Percentiles rank a stretch among this genome's conserved stretches.
phyloP scores from a whole-genome alignment of 2,113 vertebrate genomes.

The Phaethon lepturus region DNA sequence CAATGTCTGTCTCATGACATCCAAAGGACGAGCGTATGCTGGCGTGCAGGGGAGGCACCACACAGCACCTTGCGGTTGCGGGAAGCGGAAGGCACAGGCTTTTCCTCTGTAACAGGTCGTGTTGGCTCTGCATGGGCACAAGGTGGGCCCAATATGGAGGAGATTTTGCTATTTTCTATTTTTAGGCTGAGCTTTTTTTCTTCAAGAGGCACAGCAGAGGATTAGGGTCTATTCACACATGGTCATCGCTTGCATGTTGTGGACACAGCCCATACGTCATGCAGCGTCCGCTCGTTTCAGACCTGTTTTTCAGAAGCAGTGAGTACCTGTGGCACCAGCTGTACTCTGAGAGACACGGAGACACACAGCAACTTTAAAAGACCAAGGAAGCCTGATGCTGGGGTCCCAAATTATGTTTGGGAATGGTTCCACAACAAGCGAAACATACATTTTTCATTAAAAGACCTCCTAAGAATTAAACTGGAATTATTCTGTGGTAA shows the following conservation, averaged over 20 bases:
- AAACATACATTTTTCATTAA: background rate
- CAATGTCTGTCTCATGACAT: background rate
- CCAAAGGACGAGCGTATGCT: rapidly evolving
- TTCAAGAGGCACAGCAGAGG: background rate
- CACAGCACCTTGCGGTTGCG: rapidly evolving
- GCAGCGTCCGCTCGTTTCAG: background rate
- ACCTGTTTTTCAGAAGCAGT: background rate
- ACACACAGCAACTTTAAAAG: background rate
- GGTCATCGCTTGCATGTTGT: background rate
- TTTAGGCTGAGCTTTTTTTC: background rate
- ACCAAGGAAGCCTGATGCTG: background rate
- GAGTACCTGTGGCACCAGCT: rapidly evolving
- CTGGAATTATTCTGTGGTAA: background rate
- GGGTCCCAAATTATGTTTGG: background rate
- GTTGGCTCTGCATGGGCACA: background rate
- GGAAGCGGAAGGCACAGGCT: rapidly evolving
- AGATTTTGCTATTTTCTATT: background rate
- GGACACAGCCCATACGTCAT: background rate
- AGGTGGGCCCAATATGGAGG: background rate
- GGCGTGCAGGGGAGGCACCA: rapidly evolving
- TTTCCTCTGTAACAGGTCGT: background rate
- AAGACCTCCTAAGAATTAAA: background rate
- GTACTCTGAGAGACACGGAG: background rate
- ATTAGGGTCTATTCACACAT: background rate
- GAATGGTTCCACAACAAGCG: background rate